Conservation (phyloP, 2,888 invertebrate genomes). For the Eurytoma californica region DNA sequence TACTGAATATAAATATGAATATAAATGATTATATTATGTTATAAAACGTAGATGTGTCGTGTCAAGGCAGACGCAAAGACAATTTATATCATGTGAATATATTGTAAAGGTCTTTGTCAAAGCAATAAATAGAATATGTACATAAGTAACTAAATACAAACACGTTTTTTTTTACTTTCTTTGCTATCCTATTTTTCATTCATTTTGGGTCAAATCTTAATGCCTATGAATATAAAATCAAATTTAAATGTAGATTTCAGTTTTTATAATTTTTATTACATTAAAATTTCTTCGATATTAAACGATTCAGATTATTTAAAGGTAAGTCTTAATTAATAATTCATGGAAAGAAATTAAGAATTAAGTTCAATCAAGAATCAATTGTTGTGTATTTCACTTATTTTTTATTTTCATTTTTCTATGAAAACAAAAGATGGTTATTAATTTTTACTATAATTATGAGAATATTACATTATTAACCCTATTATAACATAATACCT, state of each 20-base stretch:
- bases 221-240: too few relatives aligned
- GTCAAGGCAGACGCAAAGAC: conserved; percentile 51
- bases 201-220: not conserved
- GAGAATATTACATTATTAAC: conserved; percentile 12
- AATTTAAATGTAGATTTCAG: too few relatives aligned
- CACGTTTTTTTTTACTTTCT: not conserved
- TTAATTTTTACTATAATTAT: not conserved
- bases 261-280: too few relatives aligned
- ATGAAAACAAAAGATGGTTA: too few relatives aligned
- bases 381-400: too few relatives aligned
- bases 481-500: conserved; percentile 8
- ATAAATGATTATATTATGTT: conserved; percentile 44
- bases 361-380: too few relatives aligned
- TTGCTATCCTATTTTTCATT: not conserved
- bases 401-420: too few relatives aligned
- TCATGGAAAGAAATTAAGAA: too few relatives aligned
- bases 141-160: conserved; percentile 50
- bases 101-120: conserved; percentile 63
- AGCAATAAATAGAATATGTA: conserved; percentile 63
- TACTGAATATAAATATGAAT: conserved; percentile 57
- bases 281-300: too few relatives aligned
- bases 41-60: conserved; percentile 34
- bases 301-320: too few relatives aligned
- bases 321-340: too few relatives aligned
- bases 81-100: conserved; percentile 61